A percentile compares a stretch with the other conserved stretches of the same genome.
Evolutionary conservation across 2,113 vertebrate genomes (phyloP).

Genomic region (Saiga tatarica): DNA sequence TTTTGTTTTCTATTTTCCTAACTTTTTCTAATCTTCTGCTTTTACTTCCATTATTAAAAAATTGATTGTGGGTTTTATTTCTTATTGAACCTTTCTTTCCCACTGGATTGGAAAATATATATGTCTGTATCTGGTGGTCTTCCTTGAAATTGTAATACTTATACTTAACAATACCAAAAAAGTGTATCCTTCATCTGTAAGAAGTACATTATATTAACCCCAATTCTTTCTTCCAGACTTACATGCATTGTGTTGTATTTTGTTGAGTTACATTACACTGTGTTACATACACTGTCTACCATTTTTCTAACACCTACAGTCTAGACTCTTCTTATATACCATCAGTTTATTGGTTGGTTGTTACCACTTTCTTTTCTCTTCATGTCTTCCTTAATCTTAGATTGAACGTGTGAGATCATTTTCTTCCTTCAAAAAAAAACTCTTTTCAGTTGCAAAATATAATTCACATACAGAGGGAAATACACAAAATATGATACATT

Average conservation of each 20-base stretch:
- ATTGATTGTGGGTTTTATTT: background rate
- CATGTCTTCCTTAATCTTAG: background rate
- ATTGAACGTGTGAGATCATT: background rate
- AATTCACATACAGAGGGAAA: background rate
- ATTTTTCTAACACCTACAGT: background rate
- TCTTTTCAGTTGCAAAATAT: background rate
- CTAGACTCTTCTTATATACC: background rate
- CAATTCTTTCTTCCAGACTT: background rate
- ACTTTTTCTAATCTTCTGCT: background rate
- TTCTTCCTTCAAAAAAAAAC: background rate
- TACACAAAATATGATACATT: background rate
- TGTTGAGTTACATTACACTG: background rate
- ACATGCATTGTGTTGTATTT: background rate
- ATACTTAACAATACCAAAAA: background rate
- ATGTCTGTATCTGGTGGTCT: background rate
- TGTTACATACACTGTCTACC: background rate
- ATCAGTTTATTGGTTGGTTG: background rate
- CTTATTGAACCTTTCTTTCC: background rate
- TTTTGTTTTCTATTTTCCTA: background rate
- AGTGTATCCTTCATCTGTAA: background rate
- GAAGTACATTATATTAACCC: background rate
- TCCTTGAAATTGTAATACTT: background rate
- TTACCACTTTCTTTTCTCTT: background rate
- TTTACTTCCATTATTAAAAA: background rate
- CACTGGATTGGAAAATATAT: background rate